Evolutionary conservation across 2,113 vertebrate species (phyloP), one percentile per base, ranked within the genome.

Genomic region (Tachycineta bicolor): DNA sequence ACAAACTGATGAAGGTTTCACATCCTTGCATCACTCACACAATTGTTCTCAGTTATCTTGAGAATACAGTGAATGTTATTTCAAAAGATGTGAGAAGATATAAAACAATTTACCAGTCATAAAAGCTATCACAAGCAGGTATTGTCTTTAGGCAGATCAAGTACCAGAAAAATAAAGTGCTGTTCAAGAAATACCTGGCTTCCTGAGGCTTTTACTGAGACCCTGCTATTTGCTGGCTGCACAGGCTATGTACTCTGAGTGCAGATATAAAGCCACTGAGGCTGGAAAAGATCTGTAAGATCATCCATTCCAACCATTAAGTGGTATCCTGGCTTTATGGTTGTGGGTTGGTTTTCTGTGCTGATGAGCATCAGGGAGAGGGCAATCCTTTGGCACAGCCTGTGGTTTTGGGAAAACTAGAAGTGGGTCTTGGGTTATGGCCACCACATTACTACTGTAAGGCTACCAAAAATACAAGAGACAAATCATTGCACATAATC

Each of bases 11-110:
- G 37, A 83, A 92, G 29, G 52, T 95, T 97, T 95, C 89, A 87
- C 33, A 59, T 52, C 49, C 25, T 96, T 96, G 76, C 94, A 95
- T 96, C 94, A 94, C 31, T 74, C 62, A 50, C 50, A 15, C 25
- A 70, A 55, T 65, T 79, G 58, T 59, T 83, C 49, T 55, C 5
- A 3, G 10, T 65, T 91, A 59, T 59, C 49, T 77, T 74, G 53
- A 94, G 63, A 80, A 74, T 87, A 59, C 16, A 41, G 25, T 50
- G 41, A 37, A 23, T 59, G 31, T 67, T 94, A 50, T 58, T 92
- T 87, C 11, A 11, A 84, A 70, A 73, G 44, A 47, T 0, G 5
- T 39, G 56, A 83, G 55, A 67, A 62, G 34, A 18, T 52, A 5
- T 20, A 60, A 58, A 23, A 49, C 23, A 47, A 12, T 77, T 73